Evolutionary conservation across 1,140 invertebrate genomes (phyloP).

Genomic region (Drosophila kikkawai): DNA sequence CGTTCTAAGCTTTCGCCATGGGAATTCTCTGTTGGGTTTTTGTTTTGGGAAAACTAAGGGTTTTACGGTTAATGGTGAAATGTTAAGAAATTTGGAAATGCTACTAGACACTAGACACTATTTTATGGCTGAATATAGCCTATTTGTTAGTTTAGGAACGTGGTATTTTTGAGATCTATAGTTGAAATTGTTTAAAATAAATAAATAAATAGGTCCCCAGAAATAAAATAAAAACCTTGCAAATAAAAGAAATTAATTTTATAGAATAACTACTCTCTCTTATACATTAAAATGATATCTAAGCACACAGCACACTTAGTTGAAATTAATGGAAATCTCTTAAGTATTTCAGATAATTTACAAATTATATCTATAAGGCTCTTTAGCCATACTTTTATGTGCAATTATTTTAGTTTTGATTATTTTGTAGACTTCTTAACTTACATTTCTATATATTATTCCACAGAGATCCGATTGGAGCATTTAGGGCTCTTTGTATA

Average conservation of each 20-base stretch:
- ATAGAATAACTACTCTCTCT: not conserved
- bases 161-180: not conserved
- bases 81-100: not conserved
- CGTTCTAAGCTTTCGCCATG: slow-evolving; percentile 14
- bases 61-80: not conserved
- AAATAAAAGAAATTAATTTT: not conserved
- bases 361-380: not conserved
- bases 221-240: not conserved
- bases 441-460: slow-evolving; percentile 22
- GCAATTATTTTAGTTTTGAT: not conserved
- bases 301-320: too few relatives aligned
- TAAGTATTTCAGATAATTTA: not conserved
- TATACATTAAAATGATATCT: not conserved
- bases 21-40: not conserved
- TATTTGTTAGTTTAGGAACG: not conserved
- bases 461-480: slow-evolving; percentile 12
- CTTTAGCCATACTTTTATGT: accelerated
- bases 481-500: slow-evolving; percentile 20
- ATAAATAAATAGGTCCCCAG: too few relatives aligned
- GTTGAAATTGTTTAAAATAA: not conserved
- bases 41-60: not conserved
- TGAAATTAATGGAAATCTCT: too few relatives aligned
- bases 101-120: too few relatives aligned
- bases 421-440: not conserved
- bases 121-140: not conserved